Conservation (phyloP, 2,888 invertebrate species). For the Cheilosia impressa region DNA sequence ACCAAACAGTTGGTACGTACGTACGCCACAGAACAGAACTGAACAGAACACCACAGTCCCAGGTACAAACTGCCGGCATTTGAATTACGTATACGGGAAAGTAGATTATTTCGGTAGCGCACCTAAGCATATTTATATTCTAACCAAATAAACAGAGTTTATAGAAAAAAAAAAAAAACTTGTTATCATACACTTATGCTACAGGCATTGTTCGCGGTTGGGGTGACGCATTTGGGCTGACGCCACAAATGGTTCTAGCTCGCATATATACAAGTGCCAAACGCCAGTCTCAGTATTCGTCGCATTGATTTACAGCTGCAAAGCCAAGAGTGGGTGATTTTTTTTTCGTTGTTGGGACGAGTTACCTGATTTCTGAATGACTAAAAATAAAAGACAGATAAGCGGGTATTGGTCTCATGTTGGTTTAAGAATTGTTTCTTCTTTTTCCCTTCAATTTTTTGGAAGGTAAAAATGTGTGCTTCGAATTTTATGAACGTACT, state of each 20-base stretch:
- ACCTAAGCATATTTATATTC: slow-evolving; percentile 6
- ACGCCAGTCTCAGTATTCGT: neutral
- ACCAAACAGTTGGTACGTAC: neutral
- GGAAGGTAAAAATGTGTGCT: too few relatives aligned
- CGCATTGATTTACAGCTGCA: neutral
- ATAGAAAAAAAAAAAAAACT: neutral
- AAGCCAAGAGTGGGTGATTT: neutral
- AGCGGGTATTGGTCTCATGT: neutral
- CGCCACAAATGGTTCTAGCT: slow-evolving; percentile 3
- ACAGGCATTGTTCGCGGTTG: neutral
- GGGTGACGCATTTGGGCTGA: slow-evolving; percentile 27
- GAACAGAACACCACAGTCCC: neutral
- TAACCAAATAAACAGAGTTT: slow-evolving; percentile 8
- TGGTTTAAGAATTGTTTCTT: neutral
- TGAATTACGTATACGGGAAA: neutral
- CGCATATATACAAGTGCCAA: neutral
- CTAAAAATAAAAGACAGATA: slow-evolving; percentile 13
- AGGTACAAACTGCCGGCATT: neutral
- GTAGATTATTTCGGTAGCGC: slow-evolving; percentile 9
- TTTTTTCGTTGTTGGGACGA: neutral
- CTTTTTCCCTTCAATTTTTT: neutral
- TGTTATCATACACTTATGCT: slow-evolving; percentile 12
- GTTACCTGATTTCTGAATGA: slow-evolving; percentile 5
- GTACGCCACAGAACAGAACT: neutral
- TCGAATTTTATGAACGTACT: too few relatives aligned